Evolutionary conservation across 1,140 invertebrate species (phyloP).

Genomic region (Cephus cinctus): DNA sequence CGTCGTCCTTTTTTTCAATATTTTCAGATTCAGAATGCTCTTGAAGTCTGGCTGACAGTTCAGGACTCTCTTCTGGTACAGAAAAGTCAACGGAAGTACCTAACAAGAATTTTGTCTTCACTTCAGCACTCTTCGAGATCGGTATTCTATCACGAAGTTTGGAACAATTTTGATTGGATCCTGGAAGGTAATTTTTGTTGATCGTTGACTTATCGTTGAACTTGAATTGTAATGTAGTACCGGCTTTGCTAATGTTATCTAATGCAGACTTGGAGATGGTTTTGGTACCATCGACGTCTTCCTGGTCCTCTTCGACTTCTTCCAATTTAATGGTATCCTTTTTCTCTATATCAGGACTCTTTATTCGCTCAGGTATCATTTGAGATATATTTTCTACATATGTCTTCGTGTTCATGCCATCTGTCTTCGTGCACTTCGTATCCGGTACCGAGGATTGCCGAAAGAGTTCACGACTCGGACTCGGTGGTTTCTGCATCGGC

Average conservation of each 20-base stretch:
- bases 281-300: conserved; percentile 42
- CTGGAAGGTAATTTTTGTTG: conserved; percentile 54
- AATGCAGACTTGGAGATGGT: conserved; percentile 61
- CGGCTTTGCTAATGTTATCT: conserved; percentile 69
- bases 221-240: conserved; percentile 62
- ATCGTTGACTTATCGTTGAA: conserved; percentile 48
- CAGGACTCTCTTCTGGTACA: too few species aligned
- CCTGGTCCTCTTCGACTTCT: conserved; percentile 33
- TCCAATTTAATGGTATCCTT: too few species aligned
- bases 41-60: too few species aligned
- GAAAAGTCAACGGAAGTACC: too few species aligned
- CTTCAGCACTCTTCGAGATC: conserved; percentile 14
- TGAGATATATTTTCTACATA: not conserved
- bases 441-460: conserved; percentile 43
- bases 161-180: conserved; percentile 41
- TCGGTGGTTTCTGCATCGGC: conserved; percentile 7
- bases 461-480: not conserved
- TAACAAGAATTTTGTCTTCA: too few species aligned
- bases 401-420: conserved; percentile 18
- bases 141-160: conserved; percentile 43
- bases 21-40: too few species aligned
- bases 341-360: not conserved
- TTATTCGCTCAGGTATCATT: not conserved
- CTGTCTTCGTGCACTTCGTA: conserved; percentile 41
- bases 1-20: conserved; percentile 18